Conservation (phyloP, 2,888 invertebrate species). For the Bombyx huttoni region DNA sequence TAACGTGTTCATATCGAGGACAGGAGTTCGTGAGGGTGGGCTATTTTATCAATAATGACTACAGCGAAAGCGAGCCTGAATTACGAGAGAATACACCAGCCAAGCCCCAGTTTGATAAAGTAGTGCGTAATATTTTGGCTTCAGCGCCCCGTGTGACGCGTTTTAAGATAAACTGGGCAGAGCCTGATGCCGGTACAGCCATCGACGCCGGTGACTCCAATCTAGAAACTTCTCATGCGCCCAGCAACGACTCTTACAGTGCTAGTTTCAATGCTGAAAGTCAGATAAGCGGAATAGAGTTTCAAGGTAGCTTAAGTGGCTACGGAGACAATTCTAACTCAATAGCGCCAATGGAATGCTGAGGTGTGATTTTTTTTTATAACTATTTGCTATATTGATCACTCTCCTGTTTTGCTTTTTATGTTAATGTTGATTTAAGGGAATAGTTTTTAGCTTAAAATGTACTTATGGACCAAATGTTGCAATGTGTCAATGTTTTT, state of each 20-base stretch:
- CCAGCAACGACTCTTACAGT: conserved; percentile 55
- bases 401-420: too few relatives aligned
- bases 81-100: conserved; percentile 94
- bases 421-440: too few relatives aligned
- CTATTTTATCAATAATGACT: conserved; percentile 99
- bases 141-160: conserved; percentile 94
- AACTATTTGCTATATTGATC: too few relatives aligned
- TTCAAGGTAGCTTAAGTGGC: conserved; percentile 54
- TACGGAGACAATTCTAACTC: conserved; percentile 77
- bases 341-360: conserved; percentile 76
- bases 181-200: conserved; percentile 64
- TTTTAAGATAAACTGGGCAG: conserved; percentile 98
- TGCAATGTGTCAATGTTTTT: too few relatives aligned
- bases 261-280: conserved; percentile 56
- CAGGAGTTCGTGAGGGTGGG: conserved; percentile 98
- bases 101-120: conserved; percentile 94
- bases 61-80: conserved; percentile 90
- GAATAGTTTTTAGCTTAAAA: too few relatives aligned
- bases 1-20: conserved; percentile 92
- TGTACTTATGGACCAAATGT: too few relatives aligned
- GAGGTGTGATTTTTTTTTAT: conserved; percentile 26
- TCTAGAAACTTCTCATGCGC: conserved; percentile 41
- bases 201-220: conserved; percentile 48
- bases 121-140: conserved; percentile 86
- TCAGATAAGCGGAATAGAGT: conserved; percentile 55